Percentiles rank a stretch among this genome's conserved stretches.
phyloP scores from a whole-genome alignment of 2,113 vertebrate species.

The Atlantisia rogersi region DNA sequence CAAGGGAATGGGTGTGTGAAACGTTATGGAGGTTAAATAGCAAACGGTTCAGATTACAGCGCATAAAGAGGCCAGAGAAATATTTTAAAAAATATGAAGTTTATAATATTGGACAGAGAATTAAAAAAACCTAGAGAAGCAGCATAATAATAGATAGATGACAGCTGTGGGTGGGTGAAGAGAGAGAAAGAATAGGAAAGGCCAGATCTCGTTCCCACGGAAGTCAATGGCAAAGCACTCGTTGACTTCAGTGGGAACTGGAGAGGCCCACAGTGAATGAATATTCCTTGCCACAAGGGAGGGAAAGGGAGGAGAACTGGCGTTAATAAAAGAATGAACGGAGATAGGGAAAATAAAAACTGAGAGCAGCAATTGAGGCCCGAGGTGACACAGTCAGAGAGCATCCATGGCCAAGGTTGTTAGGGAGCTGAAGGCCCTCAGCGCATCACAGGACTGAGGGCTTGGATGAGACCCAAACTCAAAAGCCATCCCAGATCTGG shows the following conservation, averaged over 20 bases:
- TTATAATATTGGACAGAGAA: conserved; percentile 62
- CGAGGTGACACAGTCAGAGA: conserved; percentile 15
- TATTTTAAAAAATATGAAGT: conserved; percentile 30
- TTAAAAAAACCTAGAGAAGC: conserved; percentile 40
- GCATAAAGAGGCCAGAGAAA: conserved; percentile 37
- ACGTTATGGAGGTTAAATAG: conserved; percentile 19
- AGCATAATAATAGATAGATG: conserved; percentile 37
- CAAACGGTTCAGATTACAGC: conserved; percentile 55
- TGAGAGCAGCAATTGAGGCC: neutral
- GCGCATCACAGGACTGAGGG: neutral
- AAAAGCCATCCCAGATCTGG: neutral
- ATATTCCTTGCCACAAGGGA: neutral
- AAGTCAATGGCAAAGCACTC: conserved; percentile 19
- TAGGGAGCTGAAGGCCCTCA: neutral
- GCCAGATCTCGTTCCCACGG: neutral
- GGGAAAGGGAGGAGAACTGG: neutral
- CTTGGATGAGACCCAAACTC: neutral
- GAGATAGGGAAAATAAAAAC: neutral
- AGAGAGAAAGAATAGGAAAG: conserved; percentile 17
- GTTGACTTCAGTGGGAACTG: neutral
- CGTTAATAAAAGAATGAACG: neutral
- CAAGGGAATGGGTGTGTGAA: conserved; percentile 63
- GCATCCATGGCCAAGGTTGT: neutral
- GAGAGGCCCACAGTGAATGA: conserved; percentile 4
- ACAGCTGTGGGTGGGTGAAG: conserved; percentile 64